Evolutionary conservation across 1,140 invertebrate genomes (phyloP).

Genomic region (Rhynchophorus ferrugineus): DNA sequence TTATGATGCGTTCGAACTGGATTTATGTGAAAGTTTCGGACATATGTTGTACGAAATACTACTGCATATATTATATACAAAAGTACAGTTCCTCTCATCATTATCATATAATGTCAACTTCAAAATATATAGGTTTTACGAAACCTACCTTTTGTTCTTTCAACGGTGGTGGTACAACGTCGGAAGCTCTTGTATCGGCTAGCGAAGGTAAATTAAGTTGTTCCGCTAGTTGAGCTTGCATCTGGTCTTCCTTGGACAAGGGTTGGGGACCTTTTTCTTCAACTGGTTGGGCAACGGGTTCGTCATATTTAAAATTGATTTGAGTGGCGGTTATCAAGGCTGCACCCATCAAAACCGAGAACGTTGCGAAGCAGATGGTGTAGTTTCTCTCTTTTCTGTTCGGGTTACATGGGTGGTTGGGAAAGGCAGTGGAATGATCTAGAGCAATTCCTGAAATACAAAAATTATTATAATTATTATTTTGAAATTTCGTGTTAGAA

Average conservation of each 20-base stretch:
- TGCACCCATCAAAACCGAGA: conserved; percentile 93
- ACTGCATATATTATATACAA: too few relatives aligned
- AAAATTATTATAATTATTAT: not conserved
- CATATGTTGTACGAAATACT: too few relatives aligned
- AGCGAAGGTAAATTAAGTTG: conserved; percentile 71
- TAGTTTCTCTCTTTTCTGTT: conserved; percentile 92
- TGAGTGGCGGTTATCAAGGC: conserved; percentile 88
- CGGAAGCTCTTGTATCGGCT: conserved; percentile 53
- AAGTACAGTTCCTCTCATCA: too few relatives aligned
- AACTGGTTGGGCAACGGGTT: conserved; percentile 1
- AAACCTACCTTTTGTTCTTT: conserved; percentile 51
- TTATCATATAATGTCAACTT: too few relatives aligned
- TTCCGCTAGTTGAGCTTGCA: conserved; percentile 72
- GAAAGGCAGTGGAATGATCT: conserved; percentile 90
- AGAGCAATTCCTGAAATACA: conserved; percentile 73
- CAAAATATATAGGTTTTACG: too few relatives aligned
- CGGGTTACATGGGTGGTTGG: conserved; percentile 81
- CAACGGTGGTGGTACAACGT: conserved; percentile 39
- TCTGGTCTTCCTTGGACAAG: conserved; percentile 58
- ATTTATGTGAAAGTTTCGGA: too few relatives aligned
- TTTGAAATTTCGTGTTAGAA: not conserved
- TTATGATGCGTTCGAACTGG: too few relatives aligned
- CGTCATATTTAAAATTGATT: conserved; percentile 73
- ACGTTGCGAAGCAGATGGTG: conserved; percentile 96
- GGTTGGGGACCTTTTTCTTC: conserved; percentile 41